Percentiles rank a stretch among this genome's conserved stretches.
phyloP scores from a whole-genome alignment of 2,888 invertebrate species.

The Emmelina monodactyla region DNA sequence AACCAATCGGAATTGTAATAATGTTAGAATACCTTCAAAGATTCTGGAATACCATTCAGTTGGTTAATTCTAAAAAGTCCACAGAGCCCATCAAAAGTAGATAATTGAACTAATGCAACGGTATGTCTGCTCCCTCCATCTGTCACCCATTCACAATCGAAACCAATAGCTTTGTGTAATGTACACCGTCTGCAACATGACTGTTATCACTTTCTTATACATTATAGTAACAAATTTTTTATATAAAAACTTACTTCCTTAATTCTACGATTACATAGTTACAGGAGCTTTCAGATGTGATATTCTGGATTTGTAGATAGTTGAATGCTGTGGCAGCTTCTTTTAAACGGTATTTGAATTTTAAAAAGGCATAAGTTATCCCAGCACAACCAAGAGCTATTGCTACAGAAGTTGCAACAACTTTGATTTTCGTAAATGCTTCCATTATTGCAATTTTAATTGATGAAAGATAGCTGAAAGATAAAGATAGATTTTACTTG shows the following conservation, averaged over 20 bases:
- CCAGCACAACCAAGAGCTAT: neutral
- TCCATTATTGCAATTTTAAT: too few species aligned
- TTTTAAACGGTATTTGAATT: neutral
- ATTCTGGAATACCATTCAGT: conserved; percentile 66
- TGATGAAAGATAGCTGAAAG: too few species aligned
- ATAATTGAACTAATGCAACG: conserved; percentile 76
- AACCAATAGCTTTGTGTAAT: conserved; percentile 68
- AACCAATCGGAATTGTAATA: neutral
- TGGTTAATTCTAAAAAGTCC: conserved; percentile 72
- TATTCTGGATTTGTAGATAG: neutral
- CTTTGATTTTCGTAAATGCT: neutral
- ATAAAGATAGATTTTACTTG: too few species aligned
- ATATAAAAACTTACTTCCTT: neutral
- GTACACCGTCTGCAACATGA: conserved; percentile 40
- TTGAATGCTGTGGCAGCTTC: neutral
- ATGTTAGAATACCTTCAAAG: conserved; percentile 58
- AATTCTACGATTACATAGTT: neutral
- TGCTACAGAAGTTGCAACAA: neutral
- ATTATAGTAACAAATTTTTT: neutral
- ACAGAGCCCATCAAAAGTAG: conserved; percentile 74
- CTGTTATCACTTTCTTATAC: conserved; percentile 2
- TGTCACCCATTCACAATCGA: conserved; percentile 85
- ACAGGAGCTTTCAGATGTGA: neutral
- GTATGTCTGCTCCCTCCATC: conserved; percentile 64
- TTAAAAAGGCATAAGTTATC: neutral